These are phyloP conservation scores for Holocentrus rufus DNA, from an alignment of 2,797 vertebrate genomes.

Conservation along the genomic window DNA sequence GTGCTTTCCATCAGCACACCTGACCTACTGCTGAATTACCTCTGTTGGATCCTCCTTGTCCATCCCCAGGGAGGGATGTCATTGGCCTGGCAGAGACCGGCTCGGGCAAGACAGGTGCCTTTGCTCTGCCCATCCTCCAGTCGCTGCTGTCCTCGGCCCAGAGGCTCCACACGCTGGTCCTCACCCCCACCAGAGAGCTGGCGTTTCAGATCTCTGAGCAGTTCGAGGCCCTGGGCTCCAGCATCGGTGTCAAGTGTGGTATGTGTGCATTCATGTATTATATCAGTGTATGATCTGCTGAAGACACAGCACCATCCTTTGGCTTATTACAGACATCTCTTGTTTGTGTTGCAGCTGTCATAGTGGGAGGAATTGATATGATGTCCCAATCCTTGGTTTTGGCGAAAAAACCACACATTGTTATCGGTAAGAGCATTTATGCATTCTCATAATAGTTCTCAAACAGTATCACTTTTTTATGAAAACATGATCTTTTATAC, in stretches of 20 bases:
- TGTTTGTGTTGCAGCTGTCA: conserved; percentile 84
- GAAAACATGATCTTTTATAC: neutral
- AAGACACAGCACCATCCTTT: neutral
- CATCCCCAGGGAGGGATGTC: conserved; percentile 88
- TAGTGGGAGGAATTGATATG: conserved; percentile 96
- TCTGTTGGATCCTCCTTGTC: neutral
- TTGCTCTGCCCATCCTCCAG: conserved; percentile 96
- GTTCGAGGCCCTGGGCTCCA: conserved; percentile 96
- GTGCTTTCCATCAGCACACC: neutral
- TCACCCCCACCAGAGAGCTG: conserved; percentile 95
- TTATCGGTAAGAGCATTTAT: conserved; percentile 87
- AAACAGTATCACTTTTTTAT: neutral
- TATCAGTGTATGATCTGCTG: neutral
- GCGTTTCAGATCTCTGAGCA: conserved; percentile 98
- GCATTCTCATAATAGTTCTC: neutral
- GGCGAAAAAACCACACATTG: conserved; percentile 95
- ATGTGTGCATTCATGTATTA: conserved; percentile 33
- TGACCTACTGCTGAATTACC: neutral
- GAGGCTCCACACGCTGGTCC: conserved; percentile 92
- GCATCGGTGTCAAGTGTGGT: conserved; percentile 95
- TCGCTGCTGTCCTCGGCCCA: conserved; percentile 89
- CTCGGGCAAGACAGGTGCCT: conserved; percentile 96
- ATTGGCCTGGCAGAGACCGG: conserved; percentile 98
- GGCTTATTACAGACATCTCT: neutral
- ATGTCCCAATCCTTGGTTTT: conserved; percentile 97